phyloP scores from a whole-genome alignment of 30 jellyfish, hydroid and myxozoan species.

The Aurelia aurita complex sp. Pacific region DNA sequence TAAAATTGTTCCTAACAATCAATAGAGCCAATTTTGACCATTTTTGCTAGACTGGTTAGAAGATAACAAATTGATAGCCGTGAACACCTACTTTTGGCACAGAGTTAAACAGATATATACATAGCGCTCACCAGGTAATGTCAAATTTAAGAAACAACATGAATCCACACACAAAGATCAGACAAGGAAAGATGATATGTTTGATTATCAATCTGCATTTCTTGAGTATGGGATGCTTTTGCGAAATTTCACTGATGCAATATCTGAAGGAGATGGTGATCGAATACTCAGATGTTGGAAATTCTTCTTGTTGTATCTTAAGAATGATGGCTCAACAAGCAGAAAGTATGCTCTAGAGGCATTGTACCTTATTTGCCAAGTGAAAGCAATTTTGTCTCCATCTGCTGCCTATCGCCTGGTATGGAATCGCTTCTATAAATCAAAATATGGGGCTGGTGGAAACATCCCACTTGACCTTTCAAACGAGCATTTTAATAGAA shows the following conservation, averaged over 20 bases:
- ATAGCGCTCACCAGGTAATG: too few species aligned
- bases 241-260: conserved; percentile 48
- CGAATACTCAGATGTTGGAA: conserved; percentile 46
- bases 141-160: conserved; percentile 24
- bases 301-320: conserved; percentile 36
- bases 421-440: conserved; percentile 48
- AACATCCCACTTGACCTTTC: conserved; percentile 66
- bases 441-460: conserved; percentile 52
- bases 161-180: conserved; percentile 18
- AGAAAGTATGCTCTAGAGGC: conserved; percentile 56
- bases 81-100: too few species aligned
- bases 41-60: too few species aligned
- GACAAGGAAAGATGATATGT: conserved; percentile 22
- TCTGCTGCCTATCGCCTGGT: conserved; percentile 44
- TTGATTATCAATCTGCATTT: conserved; percentile 47
- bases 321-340: conserved; percentile 49
- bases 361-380: conserved; percentile 12
- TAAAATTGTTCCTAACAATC: too few species aligned
- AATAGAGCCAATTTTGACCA: too few species aligned
- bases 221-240: conserved; percentile 57
- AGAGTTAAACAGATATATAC: too few species aligned
- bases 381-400: conserved; percentile 37
- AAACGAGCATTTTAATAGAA: conserved; percentile 19
- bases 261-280: conserved; percentile 71
- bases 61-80: too few species aligned